phyloP scores from a whole-genome alignment of 2,888 invertebrate species.

The Torymus tubicola region DNA sequence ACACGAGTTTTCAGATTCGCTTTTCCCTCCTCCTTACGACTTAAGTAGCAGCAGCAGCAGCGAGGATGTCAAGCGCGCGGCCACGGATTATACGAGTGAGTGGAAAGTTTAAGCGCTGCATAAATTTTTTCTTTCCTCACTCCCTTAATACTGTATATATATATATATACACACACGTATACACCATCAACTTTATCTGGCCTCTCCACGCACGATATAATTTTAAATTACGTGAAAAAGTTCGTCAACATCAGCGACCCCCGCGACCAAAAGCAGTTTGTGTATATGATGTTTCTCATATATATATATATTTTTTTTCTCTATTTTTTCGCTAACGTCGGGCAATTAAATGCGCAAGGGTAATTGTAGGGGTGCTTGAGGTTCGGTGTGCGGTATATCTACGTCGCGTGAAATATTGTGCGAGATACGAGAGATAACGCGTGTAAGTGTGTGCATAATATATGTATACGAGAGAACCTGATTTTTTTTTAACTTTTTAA shows the following conservation, averaged over 20 bases:
- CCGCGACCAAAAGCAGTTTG: too few relatives aligned
- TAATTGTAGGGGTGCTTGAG: not conserved
- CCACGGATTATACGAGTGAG: not conserved
- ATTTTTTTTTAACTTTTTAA: too few relatives aligned
- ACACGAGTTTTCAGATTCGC: too few relatives aligned
- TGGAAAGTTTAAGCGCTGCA: not conserved
- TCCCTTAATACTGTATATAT: too few relatives aligned
- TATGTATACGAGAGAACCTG: too few relatives aligned
- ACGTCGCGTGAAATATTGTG: too few relatives aligned
- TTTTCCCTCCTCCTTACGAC: too few relatives aligned
- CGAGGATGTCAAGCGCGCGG: too few relatives aligned
- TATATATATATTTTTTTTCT: not conserved
- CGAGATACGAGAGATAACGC: too few relatives aligned
- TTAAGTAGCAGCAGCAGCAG: too few relatives aligned
- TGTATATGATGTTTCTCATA: not conserved
- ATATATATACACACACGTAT: not conserved
- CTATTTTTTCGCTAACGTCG: not conserved
- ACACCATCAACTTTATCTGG: not conserved
- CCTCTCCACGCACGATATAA: not conserved
- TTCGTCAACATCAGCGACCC: not conserved
- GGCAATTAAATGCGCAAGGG: not conserved
- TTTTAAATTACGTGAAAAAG: slow-evolving; percentile 1
- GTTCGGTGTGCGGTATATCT: too few relatives aligned
- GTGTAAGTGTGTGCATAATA: too few relatives aligned
- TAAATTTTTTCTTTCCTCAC: not conserved